Conservation (phyloP, 2,888 invertebrate genomes). For the Hirtodrosophila histrioides region DNA sequence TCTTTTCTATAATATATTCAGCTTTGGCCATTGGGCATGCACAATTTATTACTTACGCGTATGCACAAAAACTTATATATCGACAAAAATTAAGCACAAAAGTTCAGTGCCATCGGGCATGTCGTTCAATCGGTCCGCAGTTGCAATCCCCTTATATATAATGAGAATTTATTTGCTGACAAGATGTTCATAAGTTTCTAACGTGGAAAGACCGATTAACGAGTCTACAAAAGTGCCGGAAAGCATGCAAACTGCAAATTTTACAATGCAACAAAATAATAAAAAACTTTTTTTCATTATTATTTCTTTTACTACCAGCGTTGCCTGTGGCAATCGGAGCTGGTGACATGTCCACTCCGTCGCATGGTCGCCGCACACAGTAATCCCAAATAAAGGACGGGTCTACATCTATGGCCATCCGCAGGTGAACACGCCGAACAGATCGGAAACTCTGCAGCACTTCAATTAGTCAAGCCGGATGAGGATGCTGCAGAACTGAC, state of each 20-base stretch:
- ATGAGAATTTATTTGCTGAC: conserved; percentile 79
- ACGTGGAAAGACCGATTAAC: conserved; percentile 19
- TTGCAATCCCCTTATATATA: conserved; percentile 43
- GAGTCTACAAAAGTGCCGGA: conserved; percentile 51
- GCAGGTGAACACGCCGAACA: too few relatives aligned
- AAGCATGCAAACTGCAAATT: conserved; percentile 72
- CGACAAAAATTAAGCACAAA: conserved; percentile 77
- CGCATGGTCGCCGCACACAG: too few relatives aligned
- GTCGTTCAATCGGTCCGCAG: conserved; percentile 42
- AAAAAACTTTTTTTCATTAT: too few relatives aligned
- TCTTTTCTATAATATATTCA: conserved; percentile 23
- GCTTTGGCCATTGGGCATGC: conserved; percentile 47
- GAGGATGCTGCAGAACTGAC: too few relatives aligned
- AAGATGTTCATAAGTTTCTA: conserved; percentile 60
- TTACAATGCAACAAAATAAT: conserved; percentile 37
- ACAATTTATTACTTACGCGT: conserved; percentile 62
- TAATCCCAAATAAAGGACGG: too few relatives aligned
- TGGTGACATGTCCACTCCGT: too few relatives aligned
- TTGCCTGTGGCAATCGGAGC: too few relatives aligned
- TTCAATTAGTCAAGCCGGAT: too few relatives aligned
- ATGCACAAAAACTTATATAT: conserved; percentile 40
- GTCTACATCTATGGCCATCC: too few relatives aligned
- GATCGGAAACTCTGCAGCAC: too few relatives aligned
- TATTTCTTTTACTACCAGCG: too few relatives aligned
- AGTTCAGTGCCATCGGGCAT: conserved; percentile 77